Conservation (phyloP, 1,140 invertebrate genomes). For the Glossosoma conforme region DNA sequence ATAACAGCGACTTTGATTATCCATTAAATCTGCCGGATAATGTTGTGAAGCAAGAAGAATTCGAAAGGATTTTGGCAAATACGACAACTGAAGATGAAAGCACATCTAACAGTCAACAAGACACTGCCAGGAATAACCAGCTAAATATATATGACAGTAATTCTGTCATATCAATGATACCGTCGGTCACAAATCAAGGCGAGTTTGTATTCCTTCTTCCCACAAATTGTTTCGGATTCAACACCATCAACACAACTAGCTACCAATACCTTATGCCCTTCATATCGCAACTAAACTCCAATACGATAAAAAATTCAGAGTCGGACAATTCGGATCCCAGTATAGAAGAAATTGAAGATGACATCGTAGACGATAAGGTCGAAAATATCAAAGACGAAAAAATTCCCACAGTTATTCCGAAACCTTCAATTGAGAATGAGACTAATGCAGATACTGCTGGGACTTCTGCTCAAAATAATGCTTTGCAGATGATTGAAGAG, state of each 20-base stretch:
- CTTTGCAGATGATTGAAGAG: neutral
- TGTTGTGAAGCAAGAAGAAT: neutral
- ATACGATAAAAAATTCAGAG: neutral
- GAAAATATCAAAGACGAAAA: neutral
- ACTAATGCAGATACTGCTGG: neutral
- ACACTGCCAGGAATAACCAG: neutral
- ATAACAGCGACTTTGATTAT: neutral
- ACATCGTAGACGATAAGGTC: neutral
- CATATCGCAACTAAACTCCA: neutral
- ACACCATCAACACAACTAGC: neutral
- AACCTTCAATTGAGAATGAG: neutral
- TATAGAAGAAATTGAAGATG: neutral
- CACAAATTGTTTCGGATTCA: neutral
- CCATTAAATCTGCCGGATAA: neutral
- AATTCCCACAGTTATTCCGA: neutral
- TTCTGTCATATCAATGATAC: constrained; percentile 4
- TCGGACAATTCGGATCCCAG: neutral
- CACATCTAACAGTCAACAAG: neutral
- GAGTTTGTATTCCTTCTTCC: neutral
- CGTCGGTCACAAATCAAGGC: neutral
- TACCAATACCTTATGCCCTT: neutral
- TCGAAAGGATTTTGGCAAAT: neutral
- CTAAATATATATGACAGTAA: neutral
- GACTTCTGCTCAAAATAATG: neutral
- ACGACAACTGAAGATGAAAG: neutral